Evolutionary conservation across 2,888 invertebrate genomes (phyloP).

Genomic region (Tenthredo scrophulariae): DNA sequence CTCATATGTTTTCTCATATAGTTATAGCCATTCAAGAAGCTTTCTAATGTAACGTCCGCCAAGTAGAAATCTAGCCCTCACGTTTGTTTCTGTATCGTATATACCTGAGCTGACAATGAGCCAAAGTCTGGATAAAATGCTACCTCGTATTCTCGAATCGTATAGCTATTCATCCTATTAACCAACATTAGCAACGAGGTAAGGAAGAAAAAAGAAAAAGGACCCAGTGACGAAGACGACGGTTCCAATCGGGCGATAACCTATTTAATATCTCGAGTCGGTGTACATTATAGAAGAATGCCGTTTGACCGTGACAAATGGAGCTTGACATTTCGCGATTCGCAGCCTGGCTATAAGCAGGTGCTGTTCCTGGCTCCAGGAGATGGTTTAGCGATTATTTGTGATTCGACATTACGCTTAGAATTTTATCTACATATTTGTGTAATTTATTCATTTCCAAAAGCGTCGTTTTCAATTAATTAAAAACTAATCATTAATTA

Average conservation of each 20-base stretch:
- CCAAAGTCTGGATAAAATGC: not conserved
- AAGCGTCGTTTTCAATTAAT: not conserved
- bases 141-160: not conserved
- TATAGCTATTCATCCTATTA: not conserved
- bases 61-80: constrained; percentile 41
- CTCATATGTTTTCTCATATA: not conserved
- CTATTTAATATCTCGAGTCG: constrained; percentile 17
- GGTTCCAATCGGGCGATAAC: constrained; percentile 9
- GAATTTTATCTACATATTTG: not conserved
- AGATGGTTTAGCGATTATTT: not conserved
- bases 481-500: not conserved
- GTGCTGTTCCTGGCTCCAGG: not conserved
- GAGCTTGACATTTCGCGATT: constrained; percentile 42
- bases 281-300: constrained; percentile 13
- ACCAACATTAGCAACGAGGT: not conserved
- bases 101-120: not conserved
- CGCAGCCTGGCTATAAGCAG: not conserved
- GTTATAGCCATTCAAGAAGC: not conserved
- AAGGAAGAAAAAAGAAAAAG: not conserved
- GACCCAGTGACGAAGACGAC: not conserved
- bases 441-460: not conserved
- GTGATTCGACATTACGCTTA: not conserved
- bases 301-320: constrained; percentile 33
- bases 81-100: not conserved
- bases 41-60: constrained; percentile 42